These are phyloP conservation scores for Anisognathus igniventris DNA, from an alignment of 2,797 vertebrate genomes.

Conservation along the genomic window DNA sequence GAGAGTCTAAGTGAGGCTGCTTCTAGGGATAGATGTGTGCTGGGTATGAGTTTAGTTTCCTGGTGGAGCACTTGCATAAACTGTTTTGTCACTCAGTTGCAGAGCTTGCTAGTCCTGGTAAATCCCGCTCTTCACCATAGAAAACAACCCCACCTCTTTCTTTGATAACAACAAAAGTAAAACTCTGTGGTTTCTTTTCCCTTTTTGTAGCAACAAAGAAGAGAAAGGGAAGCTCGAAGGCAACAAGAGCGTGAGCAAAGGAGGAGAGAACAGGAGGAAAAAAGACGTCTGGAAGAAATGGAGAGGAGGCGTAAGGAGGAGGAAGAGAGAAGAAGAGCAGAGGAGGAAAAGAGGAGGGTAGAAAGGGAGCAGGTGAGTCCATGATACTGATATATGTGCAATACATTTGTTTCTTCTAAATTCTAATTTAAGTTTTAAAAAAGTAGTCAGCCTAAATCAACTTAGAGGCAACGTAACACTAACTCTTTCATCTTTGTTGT, in stretches of 20 bases:
- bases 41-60: background rate
- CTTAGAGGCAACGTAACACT: background rate
- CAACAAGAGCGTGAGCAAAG: slow-evolving; percentile 96
- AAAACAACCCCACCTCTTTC: slow-evolving; percentile 57
- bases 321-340: slow-evolving; percentile 90
- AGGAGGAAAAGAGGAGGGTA: slow-evolving; percentile 92
- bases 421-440: background rate
- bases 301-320: slow-evolving; percentile 93
- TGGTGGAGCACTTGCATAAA: slow-evolving; percentile 28
- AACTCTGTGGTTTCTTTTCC: slow-evolving; percentile 49
- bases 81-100: slow-evolving; percentile 23
- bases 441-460: background rate
- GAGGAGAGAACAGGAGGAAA: slow-evolving; percentile 92
- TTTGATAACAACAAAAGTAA: slow-evolving; percentile 49
- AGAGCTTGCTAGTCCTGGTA: slow-evolving; percentile 57
- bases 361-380: slow-evolving; percentile 90
- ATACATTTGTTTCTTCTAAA: background rate
- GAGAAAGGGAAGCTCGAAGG: slow-evolving; percentile 91
- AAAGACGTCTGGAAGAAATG: slow-evolving; percentile 90
- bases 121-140: slow-evolving; percentile 2
- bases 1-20: background rate
- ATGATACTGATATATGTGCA: background rate
- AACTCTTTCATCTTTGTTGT: slow-evolving; percentile 24
- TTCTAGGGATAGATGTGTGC: background rate
- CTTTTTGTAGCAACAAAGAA: slow-evolving; percentile 87